Conservation (phyloP, 23 tunicate species). For the Trididemnum clinides region DNA sequence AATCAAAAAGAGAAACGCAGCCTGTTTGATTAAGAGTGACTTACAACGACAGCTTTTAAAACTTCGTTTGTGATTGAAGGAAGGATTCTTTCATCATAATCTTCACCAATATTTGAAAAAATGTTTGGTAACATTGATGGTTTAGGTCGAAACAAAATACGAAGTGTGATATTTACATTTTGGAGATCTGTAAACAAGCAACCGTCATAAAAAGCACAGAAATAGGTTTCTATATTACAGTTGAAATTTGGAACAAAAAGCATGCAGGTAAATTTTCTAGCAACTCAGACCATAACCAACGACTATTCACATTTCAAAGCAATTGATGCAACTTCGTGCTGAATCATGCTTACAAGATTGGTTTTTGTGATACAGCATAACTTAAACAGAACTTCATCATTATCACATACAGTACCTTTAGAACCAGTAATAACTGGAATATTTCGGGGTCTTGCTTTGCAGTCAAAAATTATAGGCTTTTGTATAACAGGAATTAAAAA, state of each 20-base stretch:
- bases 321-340: background rate
- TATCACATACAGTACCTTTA: conserved; percentile 46
- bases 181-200: conserved; percentile 81
- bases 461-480: conserved; percentile 97
- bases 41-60: conserved; percentile 94
- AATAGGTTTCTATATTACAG: no score
- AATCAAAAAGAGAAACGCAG: background rate
- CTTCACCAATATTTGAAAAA: conserved; percentile 87
- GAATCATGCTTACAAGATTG: background rate
- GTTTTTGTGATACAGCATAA: no score
- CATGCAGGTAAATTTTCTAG: no score
- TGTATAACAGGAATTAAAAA: conserved; percentile 93
- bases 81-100: conserved; percentile 97
- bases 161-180: conserved; percentile 97
- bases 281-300: no score
- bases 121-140: conserved; percentile 87
- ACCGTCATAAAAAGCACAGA: no score
- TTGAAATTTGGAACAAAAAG: no score
- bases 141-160: conserved; percentile 95
- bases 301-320: no score
- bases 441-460: conserved; percentile 95
- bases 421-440: conserved; percentile 98
- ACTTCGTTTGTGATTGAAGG: conserved; percentile 99
- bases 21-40: background rate
- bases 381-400: background rate